phyloP scores from a whole-genome alignment of 1,140 invertebrate species.

The Mycetomoellerius zeteki region DNA sequence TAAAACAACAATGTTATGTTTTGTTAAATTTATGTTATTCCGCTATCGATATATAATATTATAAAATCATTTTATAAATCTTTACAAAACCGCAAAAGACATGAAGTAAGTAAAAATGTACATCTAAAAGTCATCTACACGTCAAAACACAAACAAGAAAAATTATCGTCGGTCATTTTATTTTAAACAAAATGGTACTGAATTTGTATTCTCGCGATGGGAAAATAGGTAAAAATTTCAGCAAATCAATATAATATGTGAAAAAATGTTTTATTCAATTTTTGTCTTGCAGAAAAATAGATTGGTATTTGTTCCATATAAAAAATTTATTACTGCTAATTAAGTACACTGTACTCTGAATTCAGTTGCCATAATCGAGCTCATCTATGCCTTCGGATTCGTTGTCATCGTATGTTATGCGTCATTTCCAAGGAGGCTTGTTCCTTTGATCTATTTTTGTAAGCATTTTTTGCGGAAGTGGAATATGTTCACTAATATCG shows the following conservation, averaged over 20 bases:
- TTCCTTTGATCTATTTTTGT: slow-evolving; percentile 76
- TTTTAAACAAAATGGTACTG: background rate
- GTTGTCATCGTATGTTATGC: slow-evolving; percentile 64
- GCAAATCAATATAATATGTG: background rate
- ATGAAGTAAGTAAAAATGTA: background rate
- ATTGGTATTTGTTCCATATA: slow-evolving; percentile 28
- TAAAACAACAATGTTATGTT: background rate
- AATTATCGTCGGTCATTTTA: background rate
- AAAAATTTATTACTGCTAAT: slow-evolving; percentile 64
- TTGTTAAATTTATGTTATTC: background rate
- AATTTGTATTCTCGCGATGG: background rate
- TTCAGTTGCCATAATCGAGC: slow-evolving; percentile 17
- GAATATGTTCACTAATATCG: slow-evolving; percentile 80
- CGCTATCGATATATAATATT: background rate
- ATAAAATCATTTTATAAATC: background rate
- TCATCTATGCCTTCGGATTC: slow-evolving; percentile 43
- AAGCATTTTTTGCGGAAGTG: slow-evolving; percentile 78
- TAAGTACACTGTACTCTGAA: slow-evolving; percentile 65
- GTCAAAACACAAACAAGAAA: background rate
- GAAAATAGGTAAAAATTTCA: background rate
- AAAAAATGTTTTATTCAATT: slow-evolving; percentile 73
- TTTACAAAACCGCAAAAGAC: background rate
- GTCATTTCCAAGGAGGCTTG: slow-evolving; percentile 86
- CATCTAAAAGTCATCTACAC: background rate
- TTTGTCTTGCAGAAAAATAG: slow-evolving; percentile 65